Conservation (phyloP, 2,888 invertebrate species). For the Eudasyphora cyanicolor region DNA sequence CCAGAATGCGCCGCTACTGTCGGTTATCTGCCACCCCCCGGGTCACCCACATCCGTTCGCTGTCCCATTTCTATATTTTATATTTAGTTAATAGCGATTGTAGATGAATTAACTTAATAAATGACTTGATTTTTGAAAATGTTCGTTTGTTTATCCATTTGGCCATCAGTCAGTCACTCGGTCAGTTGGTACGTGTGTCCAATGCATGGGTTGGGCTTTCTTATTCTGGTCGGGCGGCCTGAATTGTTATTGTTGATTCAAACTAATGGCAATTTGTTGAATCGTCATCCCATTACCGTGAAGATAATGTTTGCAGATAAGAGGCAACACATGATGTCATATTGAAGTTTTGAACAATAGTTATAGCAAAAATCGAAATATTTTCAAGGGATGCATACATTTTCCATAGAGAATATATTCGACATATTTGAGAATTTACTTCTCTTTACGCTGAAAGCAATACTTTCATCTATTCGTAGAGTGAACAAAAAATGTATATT, state of each 20-base stretch:
- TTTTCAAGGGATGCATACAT: too few relatives aligned
- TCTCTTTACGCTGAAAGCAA: too few relatives aligned
- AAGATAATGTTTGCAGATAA: slow-evolving; percentile 37
- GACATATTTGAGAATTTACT: too few relatives aligned
- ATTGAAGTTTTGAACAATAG: too few relatives aligned
- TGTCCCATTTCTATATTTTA: not conserved
- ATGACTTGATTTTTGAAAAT: slow-evolving; percentile 55
- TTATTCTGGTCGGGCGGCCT: not conserved
- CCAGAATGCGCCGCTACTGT: not conserved
- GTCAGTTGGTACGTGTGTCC: slow-evolving; percentile 14
- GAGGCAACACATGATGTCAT: slow-evolving; percentile 56
- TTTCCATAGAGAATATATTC: too few relatives aligned
- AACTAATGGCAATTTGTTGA: slow-evolving; percentile 62
- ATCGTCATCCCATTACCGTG: slow-evolving; percentile 51
- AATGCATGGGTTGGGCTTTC: slow-evolving; percentile 45
- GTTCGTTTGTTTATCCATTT: slow-evolving; percentile 15
- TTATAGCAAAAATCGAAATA: too few relatives aligned
- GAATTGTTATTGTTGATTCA: slow-evolving; percentile 35
- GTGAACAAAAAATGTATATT: too few relatives aligned
- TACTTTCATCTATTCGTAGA: too few relatives aligned
- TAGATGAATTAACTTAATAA: slow-evolving; percentile 58
- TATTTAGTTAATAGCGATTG: slow-evolving; percentile 55
- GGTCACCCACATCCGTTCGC: not conserved
- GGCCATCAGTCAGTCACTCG: slow-evolving; percentile 5
- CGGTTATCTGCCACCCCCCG: not conserved